Percentiles rank a stretch among this genome's conserved stretches.
These are phyloP conservation scores for Buceros bicornis DNA, from an alignment of 2,797 vertebrate genomes.

Conservation along the genomic window DNA sequence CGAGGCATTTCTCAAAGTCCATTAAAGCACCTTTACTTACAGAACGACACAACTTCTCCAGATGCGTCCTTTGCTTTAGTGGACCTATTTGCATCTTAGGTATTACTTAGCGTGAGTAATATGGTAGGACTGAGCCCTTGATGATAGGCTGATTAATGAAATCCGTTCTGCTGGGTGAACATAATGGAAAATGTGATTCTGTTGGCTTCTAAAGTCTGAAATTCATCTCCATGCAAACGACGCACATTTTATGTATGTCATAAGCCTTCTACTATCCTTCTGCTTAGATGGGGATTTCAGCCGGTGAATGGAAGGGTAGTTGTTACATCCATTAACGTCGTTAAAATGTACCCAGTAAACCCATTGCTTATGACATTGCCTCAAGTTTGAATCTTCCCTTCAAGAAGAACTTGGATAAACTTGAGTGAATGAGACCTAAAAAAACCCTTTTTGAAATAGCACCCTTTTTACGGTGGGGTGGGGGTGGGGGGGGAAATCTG, in stretches of 20 bases:
- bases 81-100: conserved; percentile 67
- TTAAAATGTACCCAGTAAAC: conserved; percentile 25
- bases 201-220: conserved; percentile 64
- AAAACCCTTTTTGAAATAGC: not conserved
- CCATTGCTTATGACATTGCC: conserved; percentile 18
- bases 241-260: conserved; percentile 60
- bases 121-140: conserved; percentile 57
- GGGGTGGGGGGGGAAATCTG: too few species aligned
- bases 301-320: conserved; percentile 39
- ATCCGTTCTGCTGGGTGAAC: conserved; percentile 71
- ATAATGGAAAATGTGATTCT: conserved; percentile 75
- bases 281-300: conserved; percentile 46
- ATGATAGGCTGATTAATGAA: conserved; percentile 75
- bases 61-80: conserved; percentile 60
- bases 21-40: conserved; percentile 25
- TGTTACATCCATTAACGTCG: conserved; percentile 1
- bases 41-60: conserved; percentile 57
- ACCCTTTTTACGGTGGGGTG: too few species aligned
- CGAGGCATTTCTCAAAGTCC: conserved; percentile 6
- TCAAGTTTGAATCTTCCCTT: conserved; percentile 12
- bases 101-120: conserved; percentile 68
- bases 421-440: not conserved
- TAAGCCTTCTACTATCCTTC: conserved; percentile 30
- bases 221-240: conserved; percentile 71
- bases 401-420: not conserved